Base-by-base conservation (phyloP, 2,888 invertebrate species). In the Sminthurides aquaticus region DNA sequence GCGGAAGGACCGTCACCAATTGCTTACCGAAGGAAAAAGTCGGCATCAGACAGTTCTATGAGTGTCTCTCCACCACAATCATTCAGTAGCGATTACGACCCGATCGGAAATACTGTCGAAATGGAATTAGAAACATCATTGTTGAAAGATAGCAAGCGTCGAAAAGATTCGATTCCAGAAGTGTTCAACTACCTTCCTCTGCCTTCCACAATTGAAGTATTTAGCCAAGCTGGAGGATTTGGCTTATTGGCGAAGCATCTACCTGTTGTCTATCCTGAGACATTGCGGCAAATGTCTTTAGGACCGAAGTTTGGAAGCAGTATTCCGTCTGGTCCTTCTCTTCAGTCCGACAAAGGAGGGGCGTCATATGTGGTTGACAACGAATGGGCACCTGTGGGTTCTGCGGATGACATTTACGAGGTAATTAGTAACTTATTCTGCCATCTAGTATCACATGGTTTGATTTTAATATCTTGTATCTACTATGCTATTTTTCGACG, bases 171-270 rank as follows among this genome's bases (percentile, higher is more conserved):
- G 24, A 34, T 69, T 29, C 74, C 74, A 5, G 73, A 70, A 57
- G 69, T 74, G 28, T 71, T 74, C 24, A 68, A 72, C 52, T 62
- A 72, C 1, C 69, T 76, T 8, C 74, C 77, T 1, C 77, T 79
- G 57, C 56, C 62, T 22, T 62, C 79, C 79, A 1, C 80, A 61
- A 81, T 94, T 75, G 89, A 91, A 76, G 87, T 90, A 74, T 95
- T 96, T 80, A 91, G 92, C 60, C 85, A 87, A 69, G 86, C 88
- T 72, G 94, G 94, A 65, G 95, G 95, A 1, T 82, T 96, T 65
- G 91, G 91, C 18, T 82, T 94, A 66, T 81, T 96, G 67, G 94
- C 95, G 0, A 89, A 90, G 76, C 89, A 92, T 74, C 82, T 96
- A 75, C 94, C 94, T 0, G 85, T 92, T 0, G 87, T 94, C 22